These are phyloP conservation scores for Caloenas nicobarica DNA, from an alignment of 2,113 vertebrate species.

Conservation along the genomic window DNA sequence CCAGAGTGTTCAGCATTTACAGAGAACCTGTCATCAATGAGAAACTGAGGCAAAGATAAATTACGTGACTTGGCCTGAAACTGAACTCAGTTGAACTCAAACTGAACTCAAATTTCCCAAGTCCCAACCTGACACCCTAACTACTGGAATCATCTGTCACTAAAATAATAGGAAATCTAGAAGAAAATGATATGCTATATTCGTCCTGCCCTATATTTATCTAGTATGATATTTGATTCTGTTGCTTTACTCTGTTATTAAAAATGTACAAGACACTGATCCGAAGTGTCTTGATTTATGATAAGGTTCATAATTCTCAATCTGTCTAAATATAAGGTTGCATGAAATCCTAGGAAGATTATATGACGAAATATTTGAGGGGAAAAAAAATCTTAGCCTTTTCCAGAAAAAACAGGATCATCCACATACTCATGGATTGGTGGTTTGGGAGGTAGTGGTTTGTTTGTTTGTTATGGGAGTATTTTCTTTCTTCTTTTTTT, in stretches of 20 bases:
- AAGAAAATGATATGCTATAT: neutral
- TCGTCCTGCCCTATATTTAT: neutral
- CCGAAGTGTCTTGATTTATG: neutral
- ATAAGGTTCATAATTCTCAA: neutral
- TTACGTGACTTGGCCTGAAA: constrained; percentile 33
- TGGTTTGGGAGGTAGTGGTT: fast-evolving
- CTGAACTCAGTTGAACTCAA: constrained; percentile 22
- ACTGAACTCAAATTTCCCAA: constrained; percentile 6
- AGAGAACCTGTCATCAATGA: neutral
- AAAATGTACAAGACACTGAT: neutral
- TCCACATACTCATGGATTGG: neutral
- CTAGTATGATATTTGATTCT: neutral
- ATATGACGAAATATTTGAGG: neutral
- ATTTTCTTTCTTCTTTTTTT: neutral
- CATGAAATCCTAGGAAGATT: neutral
- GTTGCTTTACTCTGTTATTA: neutral
- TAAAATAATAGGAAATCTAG: constrained; percentile 3
- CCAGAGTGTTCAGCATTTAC: neutral
- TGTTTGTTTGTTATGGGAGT: neutral
- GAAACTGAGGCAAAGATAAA: constrained; percentile 60
- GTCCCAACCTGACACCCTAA: neutral
- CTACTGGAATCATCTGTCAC: neutral
- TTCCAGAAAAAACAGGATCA: neutral
- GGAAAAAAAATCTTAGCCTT: neutral
- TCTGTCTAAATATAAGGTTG: constrained; percentile 3